Evolutionary conservation across 2,113 vertebrate genomes (phyloP).

Genomic region (Chaetodon auriga): DNA sequence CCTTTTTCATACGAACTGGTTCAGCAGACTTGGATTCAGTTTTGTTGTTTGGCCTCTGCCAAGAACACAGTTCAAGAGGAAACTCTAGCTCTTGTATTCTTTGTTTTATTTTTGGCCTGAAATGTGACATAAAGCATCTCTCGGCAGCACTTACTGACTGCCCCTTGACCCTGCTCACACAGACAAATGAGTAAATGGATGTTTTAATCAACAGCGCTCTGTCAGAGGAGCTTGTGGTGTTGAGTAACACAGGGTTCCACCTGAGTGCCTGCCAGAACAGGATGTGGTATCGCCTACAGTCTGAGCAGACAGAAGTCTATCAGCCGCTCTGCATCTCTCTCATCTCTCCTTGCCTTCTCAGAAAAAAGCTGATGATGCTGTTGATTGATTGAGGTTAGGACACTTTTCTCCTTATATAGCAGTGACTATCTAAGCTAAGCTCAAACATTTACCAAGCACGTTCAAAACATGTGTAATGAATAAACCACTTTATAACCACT

Average conservation of each 20-base stretch:
- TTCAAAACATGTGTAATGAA: conserved; percentile 5
- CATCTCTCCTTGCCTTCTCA: conserved; percentile 35
- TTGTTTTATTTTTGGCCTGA: not conserved
- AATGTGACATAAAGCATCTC: not conserved
- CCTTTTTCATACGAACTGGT: not conserved
- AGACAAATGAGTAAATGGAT: conserved; percentile 12
- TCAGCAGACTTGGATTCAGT: not conserved
- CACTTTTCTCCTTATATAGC: conserved; percentile 52
- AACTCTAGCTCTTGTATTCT: not conserved
- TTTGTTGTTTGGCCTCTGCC: not conserved
- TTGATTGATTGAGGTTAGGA: conserved; percentile 14
- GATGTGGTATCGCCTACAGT: conserved; percentile 80
- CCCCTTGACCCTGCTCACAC: not conserved
- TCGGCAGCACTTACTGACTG: not conserved
- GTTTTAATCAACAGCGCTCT: conserved; percentile 8
- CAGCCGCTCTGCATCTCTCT: conserved; percentile 46
- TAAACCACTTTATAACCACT: not conserved
- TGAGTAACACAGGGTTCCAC: conserved; percentile 60
- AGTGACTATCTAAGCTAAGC: not conserved
- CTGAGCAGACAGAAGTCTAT: conserved; percentile 55
- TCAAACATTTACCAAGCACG: not conserved
- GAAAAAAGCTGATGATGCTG: conserved; percentile 38
- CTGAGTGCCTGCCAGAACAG: conserved; percentile 70
- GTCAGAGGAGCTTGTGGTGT: conserved; percentile 48
- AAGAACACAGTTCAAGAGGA: not conserved